These are phyloP conservation scores for Nansenia antarctica DNA, from an alignment of 2,113 vertebrate genomes.

Conservation along the genomic window DNA sequence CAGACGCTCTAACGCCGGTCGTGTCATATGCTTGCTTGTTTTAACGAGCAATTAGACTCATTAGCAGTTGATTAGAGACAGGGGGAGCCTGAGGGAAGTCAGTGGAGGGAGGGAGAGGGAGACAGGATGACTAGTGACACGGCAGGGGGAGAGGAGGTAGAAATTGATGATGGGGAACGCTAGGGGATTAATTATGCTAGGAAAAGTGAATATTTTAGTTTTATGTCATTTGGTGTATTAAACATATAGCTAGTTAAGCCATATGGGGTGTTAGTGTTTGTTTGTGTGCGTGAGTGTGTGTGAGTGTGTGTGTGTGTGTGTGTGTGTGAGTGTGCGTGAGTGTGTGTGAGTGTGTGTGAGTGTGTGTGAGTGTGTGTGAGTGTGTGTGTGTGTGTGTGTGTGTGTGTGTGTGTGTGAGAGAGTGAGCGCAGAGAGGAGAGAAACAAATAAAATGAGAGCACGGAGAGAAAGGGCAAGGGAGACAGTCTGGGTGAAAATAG, in stretches of 20 bases:
- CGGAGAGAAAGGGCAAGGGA: not conserved
- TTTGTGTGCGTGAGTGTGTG: too few species aligned
- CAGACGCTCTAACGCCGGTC: slow-evolving; percentile 62
- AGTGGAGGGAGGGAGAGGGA: not conserved
- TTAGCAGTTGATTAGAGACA: slow-evolving; percentile 81
- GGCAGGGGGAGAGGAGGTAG: not conserved
- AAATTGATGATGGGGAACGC: not conserved
- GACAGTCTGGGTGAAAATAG: slow-evolving; percentile 6
- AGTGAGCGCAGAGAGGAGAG: not conserved
- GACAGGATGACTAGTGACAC: not conserved
- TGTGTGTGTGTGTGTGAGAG: not conserved
- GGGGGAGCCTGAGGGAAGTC: not conserved
- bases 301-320: too few species aligned
- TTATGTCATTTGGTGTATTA: too few species aligned
- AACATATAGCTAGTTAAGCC: too few species aligned
- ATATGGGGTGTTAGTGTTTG: too few species aligned
- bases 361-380: not conserved
- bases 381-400: slow-evolving; percentile 17
- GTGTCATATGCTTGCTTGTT: slow-evolving; percentile 74
- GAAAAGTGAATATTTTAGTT: too few species aligned
- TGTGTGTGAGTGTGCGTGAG: slow-evolving; percentile 18
- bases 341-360: slow-evolving; percentile 26
- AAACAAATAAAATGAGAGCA: not conserved
- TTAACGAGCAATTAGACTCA: slow-evolving; percentile 83
- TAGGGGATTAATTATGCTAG: not conserved